Evolutionary conservation across 2,797 vertebrate species (phyloP).

Genomic region (Linurgus olivaceus): DNA sequence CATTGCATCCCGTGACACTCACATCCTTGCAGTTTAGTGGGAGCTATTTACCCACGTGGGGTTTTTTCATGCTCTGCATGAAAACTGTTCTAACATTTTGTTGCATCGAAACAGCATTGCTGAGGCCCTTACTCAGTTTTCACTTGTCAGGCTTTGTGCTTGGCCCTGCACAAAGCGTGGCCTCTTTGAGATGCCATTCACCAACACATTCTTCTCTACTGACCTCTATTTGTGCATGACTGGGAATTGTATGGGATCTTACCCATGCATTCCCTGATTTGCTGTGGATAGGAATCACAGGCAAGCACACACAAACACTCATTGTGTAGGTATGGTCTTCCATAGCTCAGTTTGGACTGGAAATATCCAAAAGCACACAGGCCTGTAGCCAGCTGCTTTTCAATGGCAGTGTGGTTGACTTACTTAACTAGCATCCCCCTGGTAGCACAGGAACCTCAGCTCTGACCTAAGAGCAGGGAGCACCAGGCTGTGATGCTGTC

Average conservation of each 20-base stretch:
- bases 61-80: neutral
- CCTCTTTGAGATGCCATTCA: neutral
- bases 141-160: neutral
- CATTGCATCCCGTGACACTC: neutral
- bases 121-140: neutral
- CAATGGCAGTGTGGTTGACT: neutral
- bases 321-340: conserved; percentile 58
- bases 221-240: neutral
- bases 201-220: fast-evolving
- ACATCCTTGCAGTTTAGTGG: neutral
- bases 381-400: neutral
- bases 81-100: neutral
- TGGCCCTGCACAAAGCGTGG: fast-evolving
- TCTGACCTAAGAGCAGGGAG: neutral
- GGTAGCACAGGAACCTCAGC: neutral
- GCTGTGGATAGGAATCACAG: conserved; percentile 67
- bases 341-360: neutral
- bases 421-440: neutral
- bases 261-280: neutral
- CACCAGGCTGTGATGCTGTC: neutral
- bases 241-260: neutral
- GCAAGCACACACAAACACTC: conserved; percentile 72
- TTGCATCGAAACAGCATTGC: neutral
- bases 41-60: neutral
- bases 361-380: neutral